Percentiles rank a stretch among this genome's conserved stretches.
Evolutionary conservation across 2,113 vertebrate species (phyloP).

Genomic region (Python bivittatus): DNA sequence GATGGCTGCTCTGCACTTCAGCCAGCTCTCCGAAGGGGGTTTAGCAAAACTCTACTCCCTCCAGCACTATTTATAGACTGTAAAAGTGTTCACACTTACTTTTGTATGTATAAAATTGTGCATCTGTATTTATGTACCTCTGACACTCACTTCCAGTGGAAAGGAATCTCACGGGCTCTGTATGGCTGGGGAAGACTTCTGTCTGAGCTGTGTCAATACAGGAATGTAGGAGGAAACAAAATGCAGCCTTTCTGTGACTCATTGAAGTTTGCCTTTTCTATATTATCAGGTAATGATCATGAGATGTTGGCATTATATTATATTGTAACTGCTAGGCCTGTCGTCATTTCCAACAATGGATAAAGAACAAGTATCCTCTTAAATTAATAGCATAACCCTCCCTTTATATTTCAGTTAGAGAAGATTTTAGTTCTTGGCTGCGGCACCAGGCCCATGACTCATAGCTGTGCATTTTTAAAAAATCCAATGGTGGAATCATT

Average conservation of each 20-base stretch:
- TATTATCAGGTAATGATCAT: background rate
- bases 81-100: background rate
- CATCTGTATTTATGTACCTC: background rate
- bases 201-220: background rate
- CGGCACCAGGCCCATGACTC: background rate
- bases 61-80: background rate
- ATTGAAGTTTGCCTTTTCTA: background rate
- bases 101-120: background rate
- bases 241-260: background rate
- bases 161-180: background rate
- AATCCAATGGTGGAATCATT: background rate
- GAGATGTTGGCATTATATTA: background rate
- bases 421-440: background rate
- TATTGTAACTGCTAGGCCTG: background rate
- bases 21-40: background rate
- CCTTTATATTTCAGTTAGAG: background rate
- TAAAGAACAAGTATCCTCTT: background rate
- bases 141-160: background rate
- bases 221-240: background rate
- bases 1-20: background rate
- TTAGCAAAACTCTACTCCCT: too few relatives aligned
- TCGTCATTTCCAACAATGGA: background rate
- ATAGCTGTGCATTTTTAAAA: background rate
- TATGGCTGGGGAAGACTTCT: background rate
- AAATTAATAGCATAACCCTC: background rate